Evolutionary conservation across 2,888 invertebrate genomes (phyloP).

Genomic region (Carterocephalus palaemon): DNA sequence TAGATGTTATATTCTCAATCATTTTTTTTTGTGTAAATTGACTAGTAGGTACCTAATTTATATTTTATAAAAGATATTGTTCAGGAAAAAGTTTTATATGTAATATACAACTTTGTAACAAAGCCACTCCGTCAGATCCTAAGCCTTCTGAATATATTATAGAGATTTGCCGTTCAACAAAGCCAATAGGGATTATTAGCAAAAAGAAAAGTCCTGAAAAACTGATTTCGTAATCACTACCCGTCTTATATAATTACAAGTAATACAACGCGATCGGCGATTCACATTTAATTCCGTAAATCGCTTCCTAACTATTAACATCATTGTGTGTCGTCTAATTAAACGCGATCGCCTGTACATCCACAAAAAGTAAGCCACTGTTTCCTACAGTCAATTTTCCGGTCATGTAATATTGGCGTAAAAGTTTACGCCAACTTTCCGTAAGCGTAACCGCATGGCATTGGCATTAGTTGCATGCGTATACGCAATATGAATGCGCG

Average conservation of each 20-base stretch:
- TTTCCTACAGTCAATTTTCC: constrained; percentile 56
- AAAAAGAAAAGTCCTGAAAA: constrained; percentile 2
- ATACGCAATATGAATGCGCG: constrained; percentile 60
- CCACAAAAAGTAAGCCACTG: constrained; percentile 31
- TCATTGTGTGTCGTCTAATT: constrained; percentile 32
- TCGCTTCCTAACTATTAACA: constrained; percentile 22
- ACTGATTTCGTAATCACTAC: constrained; percentile 13
- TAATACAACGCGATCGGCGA: constrained; percentile 11
- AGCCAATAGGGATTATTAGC: not conserved
- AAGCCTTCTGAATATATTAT: no score
- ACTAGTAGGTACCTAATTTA: no score
- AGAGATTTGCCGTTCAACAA: no score
- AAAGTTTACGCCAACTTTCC: constrained; percentile 62
- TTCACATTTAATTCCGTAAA: constrained; percentile 24
- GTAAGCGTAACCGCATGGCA: constrained; percentile 61
- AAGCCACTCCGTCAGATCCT: no score
- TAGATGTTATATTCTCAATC: no score
- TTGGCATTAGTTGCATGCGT: constrained; percentile 77
- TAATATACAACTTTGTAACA: no score
- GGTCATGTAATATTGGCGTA: constrained; percentile 69
- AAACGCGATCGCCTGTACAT: constrained; percentile 22
- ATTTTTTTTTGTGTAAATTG: no score
- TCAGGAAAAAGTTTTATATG: no score
- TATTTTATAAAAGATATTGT: no score
- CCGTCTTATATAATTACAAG: constrained; percentile 19